These are phyloP conservation scores for Eidolon helvum DNA, from an alignment of 2,113 vertebrate species.

Conservation along the genomic window DNA sequence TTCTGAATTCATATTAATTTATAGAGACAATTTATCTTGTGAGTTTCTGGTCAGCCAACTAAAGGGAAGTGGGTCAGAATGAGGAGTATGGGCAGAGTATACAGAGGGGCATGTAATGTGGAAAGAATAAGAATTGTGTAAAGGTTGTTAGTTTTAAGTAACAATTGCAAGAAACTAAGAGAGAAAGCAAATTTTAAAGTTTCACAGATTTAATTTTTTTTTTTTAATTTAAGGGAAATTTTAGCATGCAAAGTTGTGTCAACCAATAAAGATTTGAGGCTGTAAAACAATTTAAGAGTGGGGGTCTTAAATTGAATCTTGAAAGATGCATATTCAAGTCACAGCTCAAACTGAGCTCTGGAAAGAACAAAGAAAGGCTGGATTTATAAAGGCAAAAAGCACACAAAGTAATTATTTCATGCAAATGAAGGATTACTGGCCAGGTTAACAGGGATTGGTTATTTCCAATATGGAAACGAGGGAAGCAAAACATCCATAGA, in stretches of 20 bases:
- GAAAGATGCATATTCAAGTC: not conserved
- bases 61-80: not conserved
- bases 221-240: not conserved
- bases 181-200: not conserved
- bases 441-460: not conserved
- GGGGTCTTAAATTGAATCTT: not conserved
- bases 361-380: not conserved
- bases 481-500: too few relatives aligned
- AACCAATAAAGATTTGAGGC: not conserved
- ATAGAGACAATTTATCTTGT: not conserved
- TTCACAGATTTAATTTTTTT: not conserved
- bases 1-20: not conserved
- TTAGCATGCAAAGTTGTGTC: not conserved
- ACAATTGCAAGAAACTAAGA: not conserved
- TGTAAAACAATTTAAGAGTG: not conserved
- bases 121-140: not conserved
- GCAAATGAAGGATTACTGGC: not conserved
- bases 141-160: not conserved
- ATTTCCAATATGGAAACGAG: not conserved
- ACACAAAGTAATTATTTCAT: not conserved
- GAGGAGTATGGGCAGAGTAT: not conserved
- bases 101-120: accelerated
- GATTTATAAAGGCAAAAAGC: not conserved
- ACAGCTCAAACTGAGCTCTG: not conserved
- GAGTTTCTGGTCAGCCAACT: not conserved